A percentile compares a stretch with the other conserved stretches of the same genome.
These are phyloP conservation scores for Caenorhabditis uteleia DNA, from an alignment of 2,888 invertebrate species.

Conservation along the genomic window DNA sequence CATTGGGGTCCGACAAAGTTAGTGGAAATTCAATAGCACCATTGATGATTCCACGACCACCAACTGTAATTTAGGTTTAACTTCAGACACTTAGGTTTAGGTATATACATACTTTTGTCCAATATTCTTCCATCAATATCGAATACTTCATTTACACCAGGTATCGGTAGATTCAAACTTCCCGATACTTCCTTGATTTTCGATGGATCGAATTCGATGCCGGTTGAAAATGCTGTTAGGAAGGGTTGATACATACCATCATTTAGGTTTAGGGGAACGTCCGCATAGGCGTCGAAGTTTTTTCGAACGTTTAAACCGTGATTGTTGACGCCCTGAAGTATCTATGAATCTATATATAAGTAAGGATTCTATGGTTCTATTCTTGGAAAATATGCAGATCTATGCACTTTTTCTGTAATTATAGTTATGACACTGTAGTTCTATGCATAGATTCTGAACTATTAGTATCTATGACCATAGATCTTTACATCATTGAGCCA, in stretches of 20 bases:
- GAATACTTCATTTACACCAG: constrained; percentile 60
- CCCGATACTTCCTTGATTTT: constrained; percentile 55
- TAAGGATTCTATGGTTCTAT: too few relatives aligned
- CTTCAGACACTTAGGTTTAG: background rate
- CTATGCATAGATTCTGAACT: too few relatives aligned
- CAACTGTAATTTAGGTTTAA: background rate
- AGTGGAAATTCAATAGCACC: constrained; percentile 58
- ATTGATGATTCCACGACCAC: constrained; percentile 50
- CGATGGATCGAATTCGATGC: constrained; percentile 54
- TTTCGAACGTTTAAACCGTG: constrained; percentile 51
- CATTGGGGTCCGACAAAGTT: constrained; percentile 59
- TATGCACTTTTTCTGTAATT: background rate
- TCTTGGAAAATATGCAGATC: too few relatives aligned
- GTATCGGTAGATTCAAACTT: constrained; percentile 52
- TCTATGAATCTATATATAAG: too few relatives aligned
- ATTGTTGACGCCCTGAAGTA: constrained; percentile 55
- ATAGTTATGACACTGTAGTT: too few relatives aligned
- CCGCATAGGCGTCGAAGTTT: constrained; percentile 61
- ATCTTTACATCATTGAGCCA: too few relatives aligned
- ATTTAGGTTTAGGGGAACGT: constrained; percentile 46
- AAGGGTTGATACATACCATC: constrained; percentile 57
- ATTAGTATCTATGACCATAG: too few relatives aligned
- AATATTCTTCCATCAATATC: constrained; percentile 58
- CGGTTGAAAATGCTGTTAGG: constrained; percentile 45
- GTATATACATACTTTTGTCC: constrained; percentile 32